phyloP scores from a whole-genome alignment of 1,140 invertebrate species.

The Plutomurus gul region DNA sequence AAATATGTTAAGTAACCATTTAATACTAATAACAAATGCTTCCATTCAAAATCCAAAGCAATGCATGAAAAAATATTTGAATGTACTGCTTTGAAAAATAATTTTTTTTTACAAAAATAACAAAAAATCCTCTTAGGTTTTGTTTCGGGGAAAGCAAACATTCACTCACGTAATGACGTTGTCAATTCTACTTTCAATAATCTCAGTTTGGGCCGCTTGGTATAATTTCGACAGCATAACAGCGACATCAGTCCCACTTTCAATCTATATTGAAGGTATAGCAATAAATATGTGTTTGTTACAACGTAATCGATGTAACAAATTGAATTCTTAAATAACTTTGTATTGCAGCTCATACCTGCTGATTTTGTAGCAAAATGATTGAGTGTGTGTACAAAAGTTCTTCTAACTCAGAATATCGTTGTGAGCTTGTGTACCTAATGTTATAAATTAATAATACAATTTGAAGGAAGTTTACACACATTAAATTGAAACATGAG shows the following conservation, averaged over 20 bases:
- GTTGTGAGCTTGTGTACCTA: slow-evolving; percentile 36
- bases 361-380: slow-evolving; percentile 38
- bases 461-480: not conserved
- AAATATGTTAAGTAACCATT: not conserved
- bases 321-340: too few relatives aligned
- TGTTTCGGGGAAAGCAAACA: too few relatives aligned
- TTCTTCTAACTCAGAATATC: slow-evolving; percentile 44
- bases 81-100: too few relatives aligned
- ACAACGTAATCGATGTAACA: not conserved
- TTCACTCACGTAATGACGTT: not conserved
- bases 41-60: too few relatives aligned
- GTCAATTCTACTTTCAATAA: not conserved
- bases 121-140: too few relatives aligned
- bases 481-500: not conserved
- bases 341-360: too few relatives aligned
- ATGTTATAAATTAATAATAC: not conserved
- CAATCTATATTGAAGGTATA: slow-evolving; percentile 32
- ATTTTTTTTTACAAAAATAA: too few relatives aligned
- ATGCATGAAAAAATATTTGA: too few relatives aligned
- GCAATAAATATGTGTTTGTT: not conserved
- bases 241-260: slow-evolving; percentile 50
- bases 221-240: slow-evolving; percentile 50
- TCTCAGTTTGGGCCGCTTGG: not conserved
- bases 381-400: slow-evolving; percentile 27
- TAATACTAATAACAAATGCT: too few relatives aligned